phyloP scores from a whole-genome alignment of 2,888 invertebrate species.

The Ernsta delagoae region DNA sequence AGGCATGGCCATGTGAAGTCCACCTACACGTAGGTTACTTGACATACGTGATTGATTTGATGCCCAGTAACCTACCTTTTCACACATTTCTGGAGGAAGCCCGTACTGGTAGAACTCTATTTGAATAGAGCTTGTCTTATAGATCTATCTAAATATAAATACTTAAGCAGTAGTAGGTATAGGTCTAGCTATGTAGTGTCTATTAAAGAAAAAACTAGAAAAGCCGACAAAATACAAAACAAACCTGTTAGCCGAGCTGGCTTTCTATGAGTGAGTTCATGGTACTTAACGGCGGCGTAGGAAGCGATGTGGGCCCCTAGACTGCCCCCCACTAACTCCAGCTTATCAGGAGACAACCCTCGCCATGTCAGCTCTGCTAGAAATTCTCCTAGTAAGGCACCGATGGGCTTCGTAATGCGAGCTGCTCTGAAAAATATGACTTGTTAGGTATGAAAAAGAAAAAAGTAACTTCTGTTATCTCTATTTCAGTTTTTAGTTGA shows the following conservation, averaged over 20 bases:
- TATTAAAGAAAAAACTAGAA: neutral
- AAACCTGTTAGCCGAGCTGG: slow-evolving; percentile 63
- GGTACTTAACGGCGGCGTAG: slow-evolving; percentile 61
- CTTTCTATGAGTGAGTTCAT: slow-evolving; percentile 58
- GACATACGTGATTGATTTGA: too few species aligned
- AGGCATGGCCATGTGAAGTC: too few species aligned
- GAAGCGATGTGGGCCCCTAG: slow-evolving; percentile 74
- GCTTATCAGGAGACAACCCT: slow-evolving; percentile 59
- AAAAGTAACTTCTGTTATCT: too few species aligned
- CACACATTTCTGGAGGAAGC: too few species aligned
- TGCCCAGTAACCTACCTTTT: too few species aligned
- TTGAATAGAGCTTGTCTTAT: too few species aligned
- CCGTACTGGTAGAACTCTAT: too few species aligned
- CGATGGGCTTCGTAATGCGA: slow-evolving; percentile 68
- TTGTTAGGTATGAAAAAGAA: too few species aligned
- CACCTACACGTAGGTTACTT: too few species aligned
- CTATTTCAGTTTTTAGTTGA: too few species aligned
- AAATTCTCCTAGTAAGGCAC: slow-evolving; percentile 64
- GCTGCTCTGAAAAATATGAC: slow-evolving; percentile 61
- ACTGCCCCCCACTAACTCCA: slow-evolving; percentile 68
- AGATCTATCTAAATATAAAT: too few species aligned
- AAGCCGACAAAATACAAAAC: neutral
- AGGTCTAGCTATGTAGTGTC: neutral
- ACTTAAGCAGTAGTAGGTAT: too few species aligned
- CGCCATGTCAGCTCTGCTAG: slow-evolving; percentile 60